Evolutionary conservation across 2,797 vertebrate species (phyloP).

Genomic region (Lithobates pipiens): DNA sequence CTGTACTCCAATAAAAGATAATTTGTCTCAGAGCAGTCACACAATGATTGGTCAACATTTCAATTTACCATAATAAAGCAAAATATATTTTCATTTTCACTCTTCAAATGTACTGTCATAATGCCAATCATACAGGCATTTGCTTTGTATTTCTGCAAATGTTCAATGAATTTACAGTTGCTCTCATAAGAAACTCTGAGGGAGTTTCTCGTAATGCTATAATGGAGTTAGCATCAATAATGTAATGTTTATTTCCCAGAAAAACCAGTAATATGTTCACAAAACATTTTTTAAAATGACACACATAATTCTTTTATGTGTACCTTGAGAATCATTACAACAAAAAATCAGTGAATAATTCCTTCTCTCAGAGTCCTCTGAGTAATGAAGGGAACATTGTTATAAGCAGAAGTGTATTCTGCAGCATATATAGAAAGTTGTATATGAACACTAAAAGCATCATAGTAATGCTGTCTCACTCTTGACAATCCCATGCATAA

Average conservation of each 20-base stretch:
- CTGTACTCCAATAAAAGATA: no score
- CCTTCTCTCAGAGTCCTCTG: conserved; percentile 29
- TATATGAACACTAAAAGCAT: conserved; percentile 36
- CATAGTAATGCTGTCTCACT: neutral
- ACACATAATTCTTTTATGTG: conserved; percentile 59
- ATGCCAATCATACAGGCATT: neutral
- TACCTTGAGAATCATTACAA: conserved; percentile 54
- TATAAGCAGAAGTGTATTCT: conserved; percentile 42
- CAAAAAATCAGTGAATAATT: conserved; percentile 54
- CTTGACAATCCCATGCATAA: conserved; percentile 35
- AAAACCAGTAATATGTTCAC: conserved; percentile 58
- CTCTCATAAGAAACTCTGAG: conserved; percentile 43
- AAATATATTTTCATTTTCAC: neutral
- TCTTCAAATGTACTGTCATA: neutral
- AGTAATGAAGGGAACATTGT: conserved; percentile 49
- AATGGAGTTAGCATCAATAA: conserved; percentile 60
- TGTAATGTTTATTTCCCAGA: conserved; percentile 60
- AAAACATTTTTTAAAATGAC: conserved; percentile 57
- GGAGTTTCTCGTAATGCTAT: conserved; percentile 49
- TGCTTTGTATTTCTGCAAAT: conserved; percentile 10
- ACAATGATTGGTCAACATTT: neutral
- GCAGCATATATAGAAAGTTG: conserved; percentile 35
- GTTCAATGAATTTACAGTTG: conserved; percentile 39
- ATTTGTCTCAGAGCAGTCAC: no score
- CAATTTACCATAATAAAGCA: neutral